Conservation (phyloP, 2,888 invertebrate genomes). For the Sphecodes monilicornis region DNA sequence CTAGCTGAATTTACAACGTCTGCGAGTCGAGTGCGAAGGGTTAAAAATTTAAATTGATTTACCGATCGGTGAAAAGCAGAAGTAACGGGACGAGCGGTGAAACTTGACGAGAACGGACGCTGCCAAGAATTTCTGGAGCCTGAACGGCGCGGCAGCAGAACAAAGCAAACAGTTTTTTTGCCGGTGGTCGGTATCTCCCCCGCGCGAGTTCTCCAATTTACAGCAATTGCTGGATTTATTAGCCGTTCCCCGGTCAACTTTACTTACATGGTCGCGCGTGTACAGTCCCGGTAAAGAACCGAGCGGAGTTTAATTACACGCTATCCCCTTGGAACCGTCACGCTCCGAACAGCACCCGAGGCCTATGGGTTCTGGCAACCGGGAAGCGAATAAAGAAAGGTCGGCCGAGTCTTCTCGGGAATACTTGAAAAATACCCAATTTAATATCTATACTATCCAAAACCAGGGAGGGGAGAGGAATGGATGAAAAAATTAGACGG, state of each 20-base stretch:
- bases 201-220: constrained; percentile 67
- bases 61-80: not conserved
- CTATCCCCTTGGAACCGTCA: constrained; percentile 57
- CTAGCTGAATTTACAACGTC: not conserved
- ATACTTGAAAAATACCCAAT: not conserved
- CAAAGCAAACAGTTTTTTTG: constrained; percentile 55
- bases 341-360: constrained; percentile 41
- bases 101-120: not conserved
- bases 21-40: not conserved
- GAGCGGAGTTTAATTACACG: constrained; percentile 59
- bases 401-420: not conserved
- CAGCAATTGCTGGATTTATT: constrained; percentile 72
- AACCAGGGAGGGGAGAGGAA: too few relatives aligned
- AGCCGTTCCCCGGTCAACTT: constrained; percentile 55
- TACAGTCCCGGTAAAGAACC: constrained; percentile 59
- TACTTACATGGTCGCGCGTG: constrained; percentile 44
- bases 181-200: constrained; percentile 17
- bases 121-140: constrained; percentile 24
- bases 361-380: constrained; percentile 36
- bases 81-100: not conserved
- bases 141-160: not conserved
- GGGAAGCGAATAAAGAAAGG: not conserved
- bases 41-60: not conserved
- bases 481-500: too few relatives aligned
- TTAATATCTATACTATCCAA: not conserved